These are phyloP conservation scores for Rhinogobio ventralis DNA, from an alignment of 2,797 vertebrate species.

Conservation along the genomic window DNA sequence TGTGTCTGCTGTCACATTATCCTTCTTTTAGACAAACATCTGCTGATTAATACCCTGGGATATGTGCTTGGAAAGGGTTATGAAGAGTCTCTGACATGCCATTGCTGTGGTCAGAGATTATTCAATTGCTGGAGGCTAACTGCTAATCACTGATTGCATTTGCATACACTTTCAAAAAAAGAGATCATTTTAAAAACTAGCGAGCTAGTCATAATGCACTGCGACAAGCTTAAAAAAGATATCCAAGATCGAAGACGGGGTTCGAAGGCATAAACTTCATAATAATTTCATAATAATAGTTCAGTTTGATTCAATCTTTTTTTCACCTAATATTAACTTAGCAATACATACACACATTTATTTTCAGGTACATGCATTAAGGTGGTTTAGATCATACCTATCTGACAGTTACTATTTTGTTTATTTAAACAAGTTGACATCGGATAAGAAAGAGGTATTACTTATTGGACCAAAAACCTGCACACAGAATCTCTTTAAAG, in stretches of 20 bases:
- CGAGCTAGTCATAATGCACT: background rate
- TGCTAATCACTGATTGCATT: slow-evolving; percentile 67
- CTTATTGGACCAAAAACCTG: too few species aligned
- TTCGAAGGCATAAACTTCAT: background rate
- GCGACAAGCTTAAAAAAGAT: background rate
- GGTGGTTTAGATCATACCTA: too few species aligned
- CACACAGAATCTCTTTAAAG: too few species aligned
- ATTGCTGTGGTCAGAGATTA: slow-evolving; percentile 72
- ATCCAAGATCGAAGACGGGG: background rate
- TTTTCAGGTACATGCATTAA: too few species aligned
- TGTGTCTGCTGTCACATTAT: slow-evolving; percentile 3
- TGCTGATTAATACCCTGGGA: slow-evolving; percentile 7
- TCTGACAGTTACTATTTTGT: background rate
- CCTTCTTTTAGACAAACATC: slow-evolving; percentile 8
- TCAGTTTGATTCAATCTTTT: background rate
- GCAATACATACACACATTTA: background rate
- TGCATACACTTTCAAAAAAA: slow-evolving; percentile 66
- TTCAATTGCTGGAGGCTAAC: slow-evolving; percentile 69
- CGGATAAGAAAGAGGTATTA: too few species aligned
- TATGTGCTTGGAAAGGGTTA: slow-evolving; percentile 27
- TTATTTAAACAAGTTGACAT: background rate
- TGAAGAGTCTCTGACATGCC: slow-evolving; percentile 8
- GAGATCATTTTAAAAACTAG: slow-evolving; percentile 31
- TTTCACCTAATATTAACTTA: background rate
- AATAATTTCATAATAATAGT: too few species aligned